phyloP scores from a whole-genome alignment of 2,113 vertebrate species.

The Columbina picui region DNA sequence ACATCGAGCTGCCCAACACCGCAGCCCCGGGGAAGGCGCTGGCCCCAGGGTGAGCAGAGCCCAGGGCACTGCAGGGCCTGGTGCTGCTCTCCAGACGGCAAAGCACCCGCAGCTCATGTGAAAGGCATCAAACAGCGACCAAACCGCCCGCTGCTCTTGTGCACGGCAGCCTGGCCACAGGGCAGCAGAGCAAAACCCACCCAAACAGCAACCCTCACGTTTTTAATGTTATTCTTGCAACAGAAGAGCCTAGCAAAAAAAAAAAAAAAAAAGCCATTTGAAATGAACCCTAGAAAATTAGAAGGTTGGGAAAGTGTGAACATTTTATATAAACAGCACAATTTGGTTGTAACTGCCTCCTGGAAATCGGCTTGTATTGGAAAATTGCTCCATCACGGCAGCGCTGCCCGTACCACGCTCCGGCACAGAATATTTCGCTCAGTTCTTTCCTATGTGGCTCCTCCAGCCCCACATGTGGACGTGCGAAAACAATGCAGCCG shows the following conservation, averaged over 20 bases:
- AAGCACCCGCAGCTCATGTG: neutral
- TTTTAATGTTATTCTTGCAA: neutral
- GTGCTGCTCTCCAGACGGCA: neutral
- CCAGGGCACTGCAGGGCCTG: fast-evolving
- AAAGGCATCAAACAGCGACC: fast-evolving
- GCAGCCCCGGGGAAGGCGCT: neutral
- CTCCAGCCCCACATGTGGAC: neutral
- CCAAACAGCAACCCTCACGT: neutral
- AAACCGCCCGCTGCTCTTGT: neutral
- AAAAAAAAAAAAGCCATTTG: neutral
- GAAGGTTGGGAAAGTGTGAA: neutral
- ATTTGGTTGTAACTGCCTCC: neutral
- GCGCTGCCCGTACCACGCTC: neutral
- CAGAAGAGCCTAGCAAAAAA: neutral
- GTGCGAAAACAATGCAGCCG: neutral
- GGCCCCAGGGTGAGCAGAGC: neutral
- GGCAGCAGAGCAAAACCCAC: neutral
- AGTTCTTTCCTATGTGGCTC: neutral
- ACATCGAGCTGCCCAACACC: fast-evolving
- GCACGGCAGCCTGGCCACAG: neutral
- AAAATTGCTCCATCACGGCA: neutral
- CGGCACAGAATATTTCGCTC: neutral
- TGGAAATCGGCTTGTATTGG: neutral
- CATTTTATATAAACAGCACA: neutral
- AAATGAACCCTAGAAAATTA: neutral